These are phyloP conservation scores for Synanthedon vespiformis DNA, from an alignment of 2,888 invertebrate genomes.

Conservation along the genomic window DNA sequence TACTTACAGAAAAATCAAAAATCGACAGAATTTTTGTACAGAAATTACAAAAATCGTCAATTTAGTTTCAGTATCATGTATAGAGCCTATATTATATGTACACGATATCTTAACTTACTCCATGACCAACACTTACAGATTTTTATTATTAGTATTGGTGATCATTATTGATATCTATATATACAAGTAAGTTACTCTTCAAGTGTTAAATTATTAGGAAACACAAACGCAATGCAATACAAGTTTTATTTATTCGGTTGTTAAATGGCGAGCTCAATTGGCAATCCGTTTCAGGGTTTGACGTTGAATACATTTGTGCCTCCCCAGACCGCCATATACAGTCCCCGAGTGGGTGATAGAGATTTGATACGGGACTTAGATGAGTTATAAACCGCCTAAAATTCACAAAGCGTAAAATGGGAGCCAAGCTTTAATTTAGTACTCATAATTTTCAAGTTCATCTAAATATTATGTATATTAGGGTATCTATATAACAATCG, in stretches of 20 bases:
- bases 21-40: too few species aligned
- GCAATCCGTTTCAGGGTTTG: constrained; percentile 4
- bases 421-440: not conserved
- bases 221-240: not conserved
- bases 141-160: too few species aligned
- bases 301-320: constrained; percentile 5
- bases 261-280: not conserved
- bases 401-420: not conserved
- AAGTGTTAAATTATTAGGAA: too few species aligned
- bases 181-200: too few species aligned
- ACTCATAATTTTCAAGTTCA: not conserved
- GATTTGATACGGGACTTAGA: not conserved
- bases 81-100: too few species aligned
- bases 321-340: constrained; percentile 3
- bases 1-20: too few species aligned
- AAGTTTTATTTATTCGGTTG: not conserved
- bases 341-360: not conserved
- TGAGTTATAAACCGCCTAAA: not conserved
- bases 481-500: not conserved
- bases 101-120: too few species aligned
- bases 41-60: too few species aligned
- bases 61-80: too few species aligned
- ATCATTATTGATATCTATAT: too few species aligned
- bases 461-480: not conserved
- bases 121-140: too few species aligned